Evolutionary conservation across 2,888 invertebrate genomes (phyloP).

Genomic region (Cabera pusaria): DNA sequence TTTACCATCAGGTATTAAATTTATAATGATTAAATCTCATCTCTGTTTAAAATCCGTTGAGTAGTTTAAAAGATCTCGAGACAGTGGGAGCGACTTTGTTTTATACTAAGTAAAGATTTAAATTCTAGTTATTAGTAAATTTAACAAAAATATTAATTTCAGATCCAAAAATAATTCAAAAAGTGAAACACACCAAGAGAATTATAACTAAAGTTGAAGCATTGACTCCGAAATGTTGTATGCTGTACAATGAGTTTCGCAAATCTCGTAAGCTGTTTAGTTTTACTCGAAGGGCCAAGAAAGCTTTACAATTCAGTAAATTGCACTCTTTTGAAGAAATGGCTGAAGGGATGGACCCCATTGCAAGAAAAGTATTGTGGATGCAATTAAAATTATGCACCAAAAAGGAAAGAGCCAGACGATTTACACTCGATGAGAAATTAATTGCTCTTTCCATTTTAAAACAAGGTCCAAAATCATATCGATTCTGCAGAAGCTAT

Average conservation of each 20-base stretch:
- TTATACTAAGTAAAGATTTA: too few relatives aligned
- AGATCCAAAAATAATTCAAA: background rate
- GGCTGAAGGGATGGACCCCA: constrained; percentile 7
- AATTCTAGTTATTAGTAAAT: too few relatives aligned
- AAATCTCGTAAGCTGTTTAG: constrained; percentile 1
- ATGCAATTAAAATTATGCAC: constrained; percentile 11
- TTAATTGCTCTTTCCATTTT: constrained; percentile 14
- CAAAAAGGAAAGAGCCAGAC: constrained; percentile 7
- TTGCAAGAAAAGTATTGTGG: constrained; percentile 5
- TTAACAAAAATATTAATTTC: too few relatives aligned
- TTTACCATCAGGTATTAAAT: too few relatives aligned
- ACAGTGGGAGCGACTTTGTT: too few relatives aligned
- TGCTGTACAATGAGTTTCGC: constrained; percentile 1
- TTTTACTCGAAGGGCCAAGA: constrained; percentile 2
- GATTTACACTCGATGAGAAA: constrained; percentile 15
- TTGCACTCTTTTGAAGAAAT: constrained; percentile 1
- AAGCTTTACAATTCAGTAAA: constrained; percentile 7
- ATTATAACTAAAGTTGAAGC: background rate
- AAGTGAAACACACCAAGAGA: background rate
- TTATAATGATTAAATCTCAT: too few relatives aligned
- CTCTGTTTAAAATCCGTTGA: too few relatives aligned
- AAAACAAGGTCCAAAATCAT: constrained; percentile 16
- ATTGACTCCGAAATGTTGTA: background rate
- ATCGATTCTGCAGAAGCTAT: constrained; percentile 26
- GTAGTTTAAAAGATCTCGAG: too few relatives aligned